phyloP scores from a whole-genome alignment of 2,888 invertebrate genomes.

The Epistrophella euchroma region DNA sequence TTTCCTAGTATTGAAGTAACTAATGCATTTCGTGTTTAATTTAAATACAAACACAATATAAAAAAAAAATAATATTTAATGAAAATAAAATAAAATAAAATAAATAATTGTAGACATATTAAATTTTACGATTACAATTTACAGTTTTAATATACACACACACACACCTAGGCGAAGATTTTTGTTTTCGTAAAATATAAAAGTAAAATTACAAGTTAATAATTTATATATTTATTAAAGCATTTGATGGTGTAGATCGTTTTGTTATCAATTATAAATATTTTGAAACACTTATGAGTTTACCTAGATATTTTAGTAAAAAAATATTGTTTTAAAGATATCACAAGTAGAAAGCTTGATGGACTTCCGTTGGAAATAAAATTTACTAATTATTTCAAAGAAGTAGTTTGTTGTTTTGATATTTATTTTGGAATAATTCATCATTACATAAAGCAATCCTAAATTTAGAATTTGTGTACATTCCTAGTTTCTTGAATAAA shows the following conservation, averaged over 20 bases:
- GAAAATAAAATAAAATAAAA: too few species aligned
- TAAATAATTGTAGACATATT: constrained; percentile 18
- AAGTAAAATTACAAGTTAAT: constrained; percentile 21
- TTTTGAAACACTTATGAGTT: neutral
- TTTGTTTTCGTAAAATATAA: constrained; percentile 36
- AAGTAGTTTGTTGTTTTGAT: constrained; percentile 40
- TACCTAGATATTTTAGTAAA: constrained; percentile 11
- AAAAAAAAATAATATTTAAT: constrained; percentile 15
- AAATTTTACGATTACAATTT: constrained; percentile 21
- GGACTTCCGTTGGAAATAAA: constrained; percentile 67
- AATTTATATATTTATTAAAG: constrained; percentile 4
- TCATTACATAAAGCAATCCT: neutral
- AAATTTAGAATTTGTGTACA: neutral
- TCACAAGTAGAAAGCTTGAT: constrained; percentile 46
- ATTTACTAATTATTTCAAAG: constrained; percentile 38
- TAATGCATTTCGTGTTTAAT: constrained; percentile 68
- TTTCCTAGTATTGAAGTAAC: constrained; percentile 79
- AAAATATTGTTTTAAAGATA: constrained; percentile 34
- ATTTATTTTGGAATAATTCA: neutral
- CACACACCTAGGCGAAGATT: constrained; percentile 21
- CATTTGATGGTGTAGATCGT: constrained; percentile 12
- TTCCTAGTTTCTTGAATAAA: neutral
- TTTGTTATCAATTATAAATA: constrained; percentile 22
- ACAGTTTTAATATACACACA: constrained; percentile 25
- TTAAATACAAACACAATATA: constrained; percentile 26